These are phyloP conservation scores for Orthonevra nobilis DNA, from an alignment of 2,888 invertebrate genomes.

Conservation along the genomic window DNA sequence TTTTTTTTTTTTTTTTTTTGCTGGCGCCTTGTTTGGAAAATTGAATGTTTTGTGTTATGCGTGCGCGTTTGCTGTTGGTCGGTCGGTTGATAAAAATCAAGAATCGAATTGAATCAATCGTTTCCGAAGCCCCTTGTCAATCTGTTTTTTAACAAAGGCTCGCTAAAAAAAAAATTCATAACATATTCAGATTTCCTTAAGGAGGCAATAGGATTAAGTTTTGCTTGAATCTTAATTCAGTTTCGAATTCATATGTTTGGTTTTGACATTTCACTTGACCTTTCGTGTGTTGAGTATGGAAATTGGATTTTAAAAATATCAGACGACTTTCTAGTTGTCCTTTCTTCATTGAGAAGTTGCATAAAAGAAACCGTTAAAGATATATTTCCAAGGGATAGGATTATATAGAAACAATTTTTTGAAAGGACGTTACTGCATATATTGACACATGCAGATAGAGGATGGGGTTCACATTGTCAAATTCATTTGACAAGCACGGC, in stretches of 20 bases:
- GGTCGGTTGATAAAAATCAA: conserved; percentile 42
- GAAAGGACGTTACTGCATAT: no score
- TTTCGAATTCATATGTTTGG: conserved; percentile 58
- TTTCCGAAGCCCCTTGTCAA: conserved; percentile 49
- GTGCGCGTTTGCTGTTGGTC: conserved; percentile 42
- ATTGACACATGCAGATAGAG: no score
- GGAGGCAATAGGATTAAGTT: conserved; percentile 65
- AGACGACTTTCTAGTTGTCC: conserved; percentile 1
- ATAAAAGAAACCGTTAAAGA: conserved; percentile 19
- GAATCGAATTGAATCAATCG: conserved; percentile 59
- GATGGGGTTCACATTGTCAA: no score
- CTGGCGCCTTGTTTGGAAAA: conserved; percentile 46
- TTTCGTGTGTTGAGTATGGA: conserved; percentile 50
- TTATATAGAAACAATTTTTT: conserved; percentile 19
- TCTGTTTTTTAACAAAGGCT: conserved; percentile 7
- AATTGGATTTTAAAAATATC: conserved; percentile 51
- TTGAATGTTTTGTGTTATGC: conserved; percentile 45
- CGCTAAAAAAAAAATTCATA: conserved; percentile 25
- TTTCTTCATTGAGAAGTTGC: conserved; percentile 21
- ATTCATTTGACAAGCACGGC: no score
- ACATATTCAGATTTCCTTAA: conserved; percentile 7
- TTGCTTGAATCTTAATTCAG: conserved; percentile 51
- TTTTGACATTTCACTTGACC: conserved; percentile 70
- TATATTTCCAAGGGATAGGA: conserved; percentile 24
- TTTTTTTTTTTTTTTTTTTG: conserved; percentile 30